Base-by-base conservation (phyloP, 2,797 vertebrate genomes). In the Myotis daubentonii region DNA sequence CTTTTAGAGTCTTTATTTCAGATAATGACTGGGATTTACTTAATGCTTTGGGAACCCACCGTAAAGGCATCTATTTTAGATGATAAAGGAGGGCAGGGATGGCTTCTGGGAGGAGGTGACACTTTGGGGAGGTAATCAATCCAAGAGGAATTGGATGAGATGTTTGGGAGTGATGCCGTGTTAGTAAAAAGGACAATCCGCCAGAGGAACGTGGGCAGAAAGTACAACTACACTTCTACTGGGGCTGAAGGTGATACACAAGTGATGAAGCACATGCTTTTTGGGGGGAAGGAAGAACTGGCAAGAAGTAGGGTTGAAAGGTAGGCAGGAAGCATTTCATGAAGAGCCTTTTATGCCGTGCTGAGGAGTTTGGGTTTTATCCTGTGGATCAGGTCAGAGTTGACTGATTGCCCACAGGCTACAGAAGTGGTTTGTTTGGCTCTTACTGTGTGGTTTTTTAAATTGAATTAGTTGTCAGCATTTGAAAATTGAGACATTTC, bases 361-460 rank as follows among this genome's bases (percentile, higher is more conserved):
- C 30, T 71, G 30, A 75, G n/a, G 28, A 87, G 49, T 66, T 79
- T 78, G 53, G 28, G 71, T 92, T 65, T 94, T 87, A 74, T 81
- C 41, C 53, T 80, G 1, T 76, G 49, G 55, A 0, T 71, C 62
- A 85, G 19, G 51, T 92, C 16, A 33, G 41, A 85, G 23, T 85
- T 81, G 71, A 33, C 8, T 84, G 33, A 83, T 80, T 90, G n/a
- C 53, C 25, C 83, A 66, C 17, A 49, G 53, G 41, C 51, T 53
- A 38, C 8, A 53, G 30, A 83, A 66, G 10, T 47, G 13, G 38
- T 84, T 87, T 57, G 6, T 90, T 76, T 90, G 51, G 38, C 17
- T 91, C 44, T 49, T 53, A 4, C 22, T 44, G 3, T 79, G 19
- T 62, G 88, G 10, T 62, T 30, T 60, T 71, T 75, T 30, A 3